Base-by-base conservation (phyloP, 2,888 invertebrate species). In the Eristalis pertinax region DNA sequence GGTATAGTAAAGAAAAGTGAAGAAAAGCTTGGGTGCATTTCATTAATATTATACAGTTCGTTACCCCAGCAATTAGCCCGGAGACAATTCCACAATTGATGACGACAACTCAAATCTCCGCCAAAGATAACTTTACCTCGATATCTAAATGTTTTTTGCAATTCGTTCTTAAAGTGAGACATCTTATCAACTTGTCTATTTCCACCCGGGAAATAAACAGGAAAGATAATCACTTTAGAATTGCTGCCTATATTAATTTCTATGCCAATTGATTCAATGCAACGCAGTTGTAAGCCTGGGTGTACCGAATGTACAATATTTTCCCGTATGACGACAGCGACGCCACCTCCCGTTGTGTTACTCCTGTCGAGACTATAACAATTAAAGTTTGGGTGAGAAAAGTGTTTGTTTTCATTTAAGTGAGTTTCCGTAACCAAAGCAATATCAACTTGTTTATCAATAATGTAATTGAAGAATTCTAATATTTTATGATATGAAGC, bases 361-460 rank as follows among this genome's bases (percentile, higher is more conserved):
- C 19, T 7, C 41, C 38, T 72, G 70, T 72, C 70, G 1, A 60
- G 70, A 41, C 70, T 58, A 58, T 73, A 62, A 15, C 63, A 73
- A 41, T 8, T 32, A 4, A n/a, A 74, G 13, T 63, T 64, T 7
- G 62, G 63, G 38, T 64, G 24, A 32, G 62, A 41, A 41, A 62
- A 62, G 5, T 43, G 5, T 29, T 65, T 65, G 13, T 74, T 13
- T 19, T 22, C 15, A 35, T 63, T 65, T 4, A 74, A 65, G 62
- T 62, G 50, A 1, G 74, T 43, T n/a, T 64, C 74, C 15, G 63
- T 64, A 8, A 74, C 10, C 15, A 74, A 22, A 19, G 64, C 74
- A 65, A 64, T 65, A 58, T 64, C 29, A 65, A 74, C 74, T 65
- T 74, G 64, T 50, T 64, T 50, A 56, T 74, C 43, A 26, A 43